Conservation (phyloP, 2,113 vertebrate species). For the Albula goreensis region DNA sequence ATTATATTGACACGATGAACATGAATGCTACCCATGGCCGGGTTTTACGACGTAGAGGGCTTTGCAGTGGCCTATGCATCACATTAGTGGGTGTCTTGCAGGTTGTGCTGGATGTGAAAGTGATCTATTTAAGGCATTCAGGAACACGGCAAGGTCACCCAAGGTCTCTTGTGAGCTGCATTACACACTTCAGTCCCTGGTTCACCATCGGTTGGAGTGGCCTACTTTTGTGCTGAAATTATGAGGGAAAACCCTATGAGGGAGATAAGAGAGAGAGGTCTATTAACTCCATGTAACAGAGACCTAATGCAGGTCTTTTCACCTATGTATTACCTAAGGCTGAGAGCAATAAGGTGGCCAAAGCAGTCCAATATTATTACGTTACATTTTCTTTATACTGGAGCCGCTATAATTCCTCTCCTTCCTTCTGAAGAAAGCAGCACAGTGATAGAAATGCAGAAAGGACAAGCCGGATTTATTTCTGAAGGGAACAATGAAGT, state of each 20-base stretch:
- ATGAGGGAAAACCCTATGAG: background rate
- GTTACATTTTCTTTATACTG: background rate
- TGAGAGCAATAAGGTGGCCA: constrained; percentile 23
- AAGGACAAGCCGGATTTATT: background rate
- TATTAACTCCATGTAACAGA: constrained; percentile 26
- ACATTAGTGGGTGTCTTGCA: constrained; percentile 5
- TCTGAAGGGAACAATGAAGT: no score
- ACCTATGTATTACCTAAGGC: constrained; percentile 19
- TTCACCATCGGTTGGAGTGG: constrained; percentile 25
- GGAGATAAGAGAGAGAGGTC: constrained; percentile 12
- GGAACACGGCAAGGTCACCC: constrained; percentile 1
- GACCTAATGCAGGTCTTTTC: constrained; percentile 13
- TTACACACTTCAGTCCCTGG: constrained; percentile 20
- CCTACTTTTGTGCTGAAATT: constrained; percentile 18
- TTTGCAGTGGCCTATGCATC: background rate
- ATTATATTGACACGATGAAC: no score
- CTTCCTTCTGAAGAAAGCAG: background rate
- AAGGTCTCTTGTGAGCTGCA: constrained; percentile 12
- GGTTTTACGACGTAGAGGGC: background rate
- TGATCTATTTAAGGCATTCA: constrained; percentile 28
- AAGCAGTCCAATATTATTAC: constrained; percentile 26
- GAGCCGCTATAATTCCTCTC: constrained; percentile 5
- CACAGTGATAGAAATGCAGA: background rate
- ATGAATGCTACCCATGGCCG: background rate
- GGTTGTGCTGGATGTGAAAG: constrained; percentile 31